Conservation (phyloP, 1,140 invertebrate genomes). For the Lethrus apterus region DNA sequence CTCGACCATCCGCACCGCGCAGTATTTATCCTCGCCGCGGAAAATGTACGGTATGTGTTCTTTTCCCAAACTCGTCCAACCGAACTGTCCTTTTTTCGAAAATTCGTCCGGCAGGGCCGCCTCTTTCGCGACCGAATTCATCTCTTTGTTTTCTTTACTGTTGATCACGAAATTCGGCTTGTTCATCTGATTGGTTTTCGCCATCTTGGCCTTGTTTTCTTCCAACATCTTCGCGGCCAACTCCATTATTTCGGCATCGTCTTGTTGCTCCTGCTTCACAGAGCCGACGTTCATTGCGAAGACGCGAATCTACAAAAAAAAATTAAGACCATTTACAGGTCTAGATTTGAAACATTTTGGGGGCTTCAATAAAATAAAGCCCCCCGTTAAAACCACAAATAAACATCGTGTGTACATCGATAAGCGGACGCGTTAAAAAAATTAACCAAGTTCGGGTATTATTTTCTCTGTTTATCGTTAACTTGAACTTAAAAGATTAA, state of each 20-base stretch:
- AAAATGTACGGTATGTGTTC: conserved; percentile 83
- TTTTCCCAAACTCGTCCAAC: conserved; percentile 80
- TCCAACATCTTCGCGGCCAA: conserved; percentile 80
- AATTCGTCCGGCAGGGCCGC: conserved; percentile 56
- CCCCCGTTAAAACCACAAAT: no score
- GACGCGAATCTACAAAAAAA: no score
- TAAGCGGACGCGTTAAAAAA: no score
- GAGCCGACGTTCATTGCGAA: background rate
- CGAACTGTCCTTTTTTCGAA: conserved; percentile 77
- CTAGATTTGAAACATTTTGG: no score
- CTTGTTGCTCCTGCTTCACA: conserved; percentile 74
- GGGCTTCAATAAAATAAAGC: no score
- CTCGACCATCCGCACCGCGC: conserved; percentile 86
- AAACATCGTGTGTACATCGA: no score
- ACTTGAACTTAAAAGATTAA: no score
- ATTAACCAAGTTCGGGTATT: no score
- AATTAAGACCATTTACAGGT: no score
- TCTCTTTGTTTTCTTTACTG: conserved; percentile 1
- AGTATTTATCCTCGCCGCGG: conserved; percentile 75
- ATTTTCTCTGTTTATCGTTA: no score
- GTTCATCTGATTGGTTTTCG: conserved; percentile 43
- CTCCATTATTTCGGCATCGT: conserved; percentile 79
- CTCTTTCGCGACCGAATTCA: conserved; percentile 11
- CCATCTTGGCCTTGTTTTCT: conserved; percentile 69
- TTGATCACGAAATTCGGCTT: no score